These are phyloP conservation scores for Falco berigora DNA, from an alignment of 2,797 vertebrate species.

Conservation along the genomic window DNA sequence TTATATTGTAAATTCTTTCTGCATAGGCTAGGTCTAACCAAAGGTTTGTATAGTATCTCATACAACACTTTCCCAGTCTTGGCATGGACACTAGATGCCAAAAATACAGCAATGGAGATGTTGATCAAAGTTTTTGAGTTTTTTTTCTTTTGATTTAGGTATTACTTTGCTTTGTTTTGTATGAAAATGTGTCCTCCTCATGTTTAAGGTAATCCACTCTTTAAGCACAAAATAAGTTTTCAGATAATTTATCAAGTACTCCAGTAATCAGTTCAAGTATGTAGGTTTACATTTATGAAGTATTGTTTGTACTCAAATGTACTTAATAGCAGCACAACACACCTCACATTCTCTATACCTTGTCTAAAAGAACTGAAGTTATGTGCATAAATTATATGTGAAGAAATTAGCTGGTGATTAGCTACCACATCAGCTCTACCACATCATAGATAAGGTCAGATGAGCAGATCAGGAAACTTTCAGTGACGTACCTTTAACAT, in stretches of 20 bases:
- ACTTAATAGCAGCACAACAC: neutral
- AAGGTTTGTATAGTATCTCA: neutral
- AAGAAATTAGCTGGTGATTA: neutral
- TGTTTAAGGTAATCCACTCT: neutral
- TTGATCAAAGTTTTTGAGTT: neutral
- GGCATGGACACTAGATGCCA: neutral
- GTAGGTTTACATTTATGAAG: neutral
- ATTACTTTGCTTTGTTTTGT: neutral
- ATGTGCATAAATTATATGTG: neutral
- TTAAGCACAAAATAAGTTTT: neutral
- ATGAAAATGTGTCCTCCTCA: neutral
- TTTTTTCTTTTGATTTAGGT: neutral
- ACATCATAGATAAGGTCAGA: neutral
- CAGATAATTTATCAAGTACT: neutral
- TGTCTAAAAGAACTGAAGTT: neutral
- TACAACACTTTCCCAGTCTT: neutral
- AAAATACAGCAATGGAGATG: neutral
- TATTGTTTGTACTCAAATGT: neutral
- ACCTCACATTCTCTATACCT: neutral
- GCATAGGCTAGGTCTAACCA: neutral
- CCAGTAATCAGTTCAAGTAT: neutral
- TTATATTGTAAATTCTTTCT: constrained; percentile 47
- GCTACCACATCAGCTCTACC: neutral
- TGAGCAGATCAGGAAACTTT: neutral
- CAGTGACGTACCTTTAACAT: neutral